phyloP scores from a whole-genome alignment of 2,797 vertebrate genomes.

The Eulemur rubriventer region DNA sequence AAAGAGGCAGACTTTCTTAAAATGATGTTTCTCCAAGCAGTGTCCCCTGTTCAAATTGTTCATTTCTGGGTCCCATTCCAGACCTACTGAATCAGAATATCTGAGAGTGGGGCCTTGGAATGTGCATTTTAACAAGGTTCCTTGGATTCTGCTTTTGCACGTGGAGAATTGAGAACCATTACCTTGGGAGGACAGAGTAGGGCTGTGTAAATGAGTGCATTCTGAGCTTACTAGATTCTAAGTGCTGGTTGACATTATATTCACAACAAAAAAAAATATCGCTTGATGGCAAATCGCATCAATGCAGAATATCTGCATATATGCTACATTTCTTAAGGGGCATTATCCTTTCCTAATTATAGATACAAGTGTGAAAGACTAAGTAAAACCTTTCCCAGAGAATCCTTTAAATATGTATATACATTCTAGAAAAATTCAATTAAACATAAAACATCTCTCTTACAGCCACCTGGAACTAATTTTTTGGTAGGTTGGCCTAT shows the following conservation, averaged over 20 bases:
- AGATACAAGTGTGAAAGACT: background rate
- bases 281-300: background rate
- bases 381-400: background rate
- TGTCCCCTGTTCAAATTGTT: background rate
- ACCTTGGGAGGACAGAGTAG: background rate
- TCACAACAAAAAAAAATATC: background rate
- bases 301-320: background rate
- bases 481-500: background rate
- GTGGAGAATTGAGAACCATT: background rate
- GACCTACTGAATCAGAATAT: background rate
- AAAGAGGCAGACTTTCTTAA: background rate
- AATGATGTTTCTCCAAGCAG: background rate
- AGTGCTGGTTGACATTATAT: background rate
- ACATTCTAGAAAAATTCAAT: slow-evolving; percentile 6
- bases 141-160: background rate
- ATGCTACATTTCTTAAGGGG: background rate
- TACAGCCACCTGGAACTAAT: background rate
- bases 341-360: background rate
- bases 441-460: slow-evolving; percentile 26
- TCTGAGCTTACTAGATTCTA: background rate
- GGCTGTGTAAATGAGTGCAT: background rate
- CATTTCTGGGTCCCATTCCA: background rate
- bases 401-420: background rate
- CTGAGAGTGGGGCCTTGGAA: background rate
- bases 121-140: background rate